A percentile compares a stretch with the other conserved stretches of the same genome.
Evolutionary conservation across 1,140 invertebrate genomes (phyloP).

Genomic region (Muscidifurax raptorellus): DNA sequence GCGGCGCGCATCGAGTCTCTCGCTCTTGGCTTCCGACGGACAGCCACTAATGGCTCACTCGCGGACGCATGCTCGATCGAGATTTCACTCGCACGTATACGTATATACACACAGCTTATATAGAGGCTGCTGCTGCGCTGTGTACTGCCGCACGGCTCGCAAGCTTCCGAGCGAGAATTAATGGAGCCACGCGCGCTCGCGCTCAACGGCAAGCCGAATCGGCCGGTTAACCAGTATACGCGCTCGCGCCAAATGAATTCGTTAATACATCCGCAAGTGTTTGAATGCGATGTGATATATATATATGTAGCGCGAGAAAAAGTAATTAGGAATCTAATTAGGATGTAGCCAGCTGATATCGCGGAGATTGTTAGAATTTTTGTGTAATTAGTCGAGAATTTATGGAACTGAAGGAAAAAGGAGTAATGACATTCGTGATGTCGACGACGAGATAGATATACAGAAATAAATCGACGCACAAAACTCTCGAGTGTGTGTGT

Average conservation of each 20-base stretch:
- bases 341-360: not conserved
- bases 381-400: not conserved
- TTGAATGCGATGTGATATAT: too few relatives aligned
- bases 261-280: conserved; percentile 5
- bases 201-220: not conserved
- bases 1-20: not conserved
- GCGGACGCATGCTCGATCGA: conserved; percentile 42
- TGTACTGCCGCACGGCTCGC: not conserved
- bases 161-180: conserved; percentile 39
- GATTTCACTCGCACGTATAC: conserved; percentile 47
- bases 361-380: not conserved
- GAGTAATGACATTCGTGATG: not conserved
- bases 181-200: conserved; percentile 24
- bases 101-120: not conserved
- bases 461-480: not conserved
- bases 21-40: conserved; percentile 5
- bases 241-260: conserved; percentile 36
- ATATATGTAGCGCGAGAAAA: not conserved
- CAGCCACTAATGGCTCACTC: conserved; percentile 31
- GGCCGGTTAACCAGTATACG: conserved; percentile 15
- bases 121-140: not conserved
- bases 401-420: not conserved
- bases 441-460: not conserved
- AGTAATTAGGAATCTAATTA: not conserved
- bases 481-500: not conserved